phyloP scores from a whole-genome alignment of 2,113 vertebrate genomes.

The Anolis sagrei region DNA sequence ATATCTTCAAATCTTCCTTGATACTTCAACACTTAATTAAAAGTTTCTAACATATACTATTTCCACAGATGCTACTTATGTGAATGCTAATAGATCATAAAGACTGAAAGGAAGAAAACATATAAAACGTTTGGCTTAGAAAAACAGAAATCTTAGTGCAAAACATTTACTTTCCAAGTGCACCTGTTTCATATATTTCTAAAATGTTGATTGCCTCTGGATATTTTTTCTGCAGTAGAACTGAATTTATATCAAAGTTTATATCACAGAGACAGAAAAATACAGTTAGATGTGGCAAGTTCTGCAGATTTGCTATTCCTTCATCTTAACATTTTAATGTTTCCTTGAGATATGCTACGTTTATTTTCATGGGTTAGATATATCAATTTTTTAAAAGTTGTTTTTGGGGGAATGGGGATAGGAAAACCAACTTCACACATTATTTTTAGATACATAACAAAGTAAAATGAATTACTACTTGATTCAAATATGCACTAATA shows the following conservation, averaged over 20 bases:
- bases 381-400: neutral
- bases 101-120: neutral
- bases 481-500: neutral
- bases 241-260: neutral
- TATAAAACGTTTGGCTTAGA: neutral
- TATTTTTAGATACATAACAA: neutral
- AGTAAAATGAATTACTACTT: neutral
- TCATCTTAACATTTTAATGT: neutral
- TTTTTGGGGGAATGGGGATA: neutral
- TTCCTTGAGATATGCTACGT: neutral
- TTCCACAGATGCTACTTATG: constrained; percentile 21
- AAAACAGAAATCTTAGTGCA: neutral
- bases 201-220: neutral
- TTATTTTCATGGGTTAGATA: neutral
- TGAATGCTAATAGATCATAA: neutral
- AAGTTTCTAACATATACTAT: constrained; percentile 20
- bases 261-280: neutral
- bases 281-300: neutral
- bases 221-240: neutral
- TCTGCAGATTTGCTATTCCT: neutral
- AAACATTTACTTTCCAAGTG: neutral
- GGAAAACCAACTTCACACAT: neutral
- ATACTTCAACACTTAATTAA: neutral
- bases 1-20: constrained; percentile 9
- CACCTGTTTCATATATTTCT: neutral